Base-by-base conservation (phyloP, 2,888 invertebrate species). In the Odiellus spinosus region DNA sequence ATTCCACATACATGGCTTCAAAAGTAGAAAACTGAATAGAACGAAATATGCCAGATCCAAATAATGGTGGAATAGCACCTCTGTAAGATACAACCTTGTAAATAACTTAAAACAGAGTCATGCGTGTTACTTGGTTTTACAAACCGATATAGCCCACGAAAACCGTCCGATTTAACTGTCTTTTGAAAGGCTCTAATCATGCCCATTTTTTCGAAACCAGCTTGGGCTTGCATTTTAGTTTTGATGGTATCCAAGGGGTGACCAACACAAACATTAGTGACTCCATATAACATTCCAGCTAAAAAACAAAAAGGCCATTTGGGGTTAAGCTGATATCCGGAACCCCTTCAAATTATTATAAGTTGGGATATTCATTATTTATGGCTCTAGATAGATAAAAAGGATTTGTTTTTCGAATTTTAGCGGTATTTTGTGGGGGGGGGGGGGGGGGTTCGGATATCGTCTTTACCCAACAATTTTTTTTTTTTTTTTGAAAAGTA, bases 191-290 rank as follows among this genome's bases (percentile, higher is more conserved):
- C 62, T 50, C 60, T 56, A 12, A 59, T 44, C 63, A 64, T 64
- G 18, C 57, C 55, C 2, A 56, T 54, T 35, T 57, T 61, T 46
- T 64, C 64, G 55, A 58, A 64, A 5, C 64, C 64, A 14, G 45
- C 48, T 49, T 64, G 64, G 2, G 62, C 64, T 48, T 64, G 64
- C 64, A 64, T 64, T 52, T 64, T 64, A 10, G 64, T 64, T 50
- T 64, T 64, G 41, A 64, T 56, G 2, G 64, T 64, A 53, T 64
- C 64, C 48, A 62, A 60, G 3, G 64, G 64, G 48, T 64, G 64
- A 1, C 64, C 64, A 5, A 64, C 61, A 47, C 56, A 56, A 1
- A 62, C 61, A 53, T 58, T 64, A 17, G 64, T 64, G 18, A 63
- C 36, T 2, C 64, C 64, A 59, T 63, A 64, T 11, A 64, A 53